Evolutionary conservation across 1,140 invertebrate species (phyloP), one percentile per base, ranked within the genome.

Genomic region (Drosophila hydei): DNA sequence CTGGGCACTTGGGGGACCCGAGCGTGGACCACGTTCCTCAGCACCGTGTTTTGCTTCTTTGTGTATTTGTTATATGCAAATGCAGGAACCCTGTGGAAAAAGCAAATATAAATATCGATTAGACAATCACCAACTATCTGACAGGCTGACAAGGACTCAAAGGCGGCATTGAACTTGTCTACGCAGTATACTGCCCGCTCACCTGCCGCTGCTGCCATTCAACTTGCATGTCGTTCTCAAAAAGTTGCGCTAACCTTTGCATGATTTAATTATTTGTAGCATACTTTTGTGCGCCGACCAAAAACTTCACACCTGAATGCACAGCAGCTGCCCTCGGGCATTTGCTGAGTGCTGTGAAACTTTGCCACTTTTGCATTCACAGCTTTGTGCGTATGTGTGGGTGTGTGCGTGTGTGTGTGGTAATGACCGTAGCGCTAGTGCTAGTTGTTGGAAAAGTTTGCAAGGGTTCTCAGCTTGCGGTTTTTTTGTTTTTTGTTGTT

Each of bases 211-310:
- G 38, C 14, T 16, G 38, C 14, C 21, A 25, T 9, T 14, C 30
- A 52, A 38, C 14, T 67, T 59, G 69, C 69, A 65, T 72, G 62
- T 58, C 47, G 68, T 58, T 52, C 33, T 38, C 62, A 72, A 33
- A 56, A 45, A 72, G 69, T 65, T 59, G 62, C 38, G 62, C 19
- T 70, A 76, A 77, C 81, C 81, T 71, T 87, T 85, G 77, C 81
- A 81, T 87, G 81, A 81, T 87, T 81, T 87, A 87, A 87, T 85
- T 85, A 85, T 88, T 87, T 85, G 81, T 75, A 81, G 83, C 81
- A 78, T 72, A 87, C 77, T 85, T 77, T 72, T 80, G 77, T 85
- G 69, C 25, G 83, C 81, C 74, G 48, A 75, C 78, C 81, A 81
- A 78, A 79, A 88, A 78, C 77, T 81, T 87, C 78, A 81, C 81